phyloP scores from a whole-genome alignment of 2,113 vertebrate species.

The Tetrax tetrax region DNA sequence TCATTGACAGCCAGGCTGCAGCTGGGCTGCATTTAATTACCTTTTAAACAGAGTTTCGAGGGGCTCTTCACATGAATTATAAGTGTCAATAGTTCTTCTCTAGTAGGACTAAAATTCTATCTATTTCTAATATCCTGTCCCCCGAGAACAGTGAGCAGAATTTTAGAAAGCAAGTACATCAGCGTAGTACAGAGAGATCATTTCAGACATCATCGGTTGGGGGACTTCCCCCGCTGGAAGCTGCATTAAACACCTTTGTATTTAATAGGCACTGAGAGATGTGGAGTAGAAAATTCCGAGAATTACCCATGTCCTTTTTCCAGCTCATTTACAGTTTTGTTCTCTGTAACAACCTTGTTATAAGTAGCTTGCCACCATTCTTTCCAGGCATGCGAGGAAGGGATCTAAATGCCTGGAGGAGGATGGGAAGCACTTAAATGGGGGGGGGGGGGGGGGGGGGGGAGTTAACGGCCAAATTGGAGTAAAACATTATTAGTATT shows the following conservation, averaged over 20 bases:
- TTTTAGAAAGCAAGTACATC: not conserved
- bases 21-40: not conserved
- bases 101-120: not conserved
- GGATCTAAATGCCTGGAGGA: not conserved
- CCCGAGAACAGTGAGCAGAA: not conserved
- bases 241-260: not conserved
- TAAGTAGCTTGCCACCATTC: not conserved
- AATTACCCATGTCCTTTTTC: not conserved
- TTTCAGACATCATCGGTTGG: not conserved
- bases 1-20: not conserved
- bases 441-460: too few relatives aligned
- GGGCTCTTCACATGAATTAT: not conserved
- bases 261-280: not conserved
- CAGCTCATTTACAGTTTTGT: not conserved
- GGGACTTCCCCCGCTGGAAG: not conserved
- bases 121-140: not conserved
- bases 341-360: not conserved
- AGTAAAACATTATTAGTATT: not conserved
- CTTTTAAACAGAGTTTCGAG: not conserved
- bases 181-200: not conserved
- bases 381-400: not conserved
- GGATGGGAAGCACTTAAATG: not conserved
- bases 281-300: not conserved
- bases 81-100: not conserved
- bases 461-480: not conserved